Evolutionary conservation across 1,140 invertebrate genomes (phyloP).

Genomic region (Octopus bimaculoides): DNA sequence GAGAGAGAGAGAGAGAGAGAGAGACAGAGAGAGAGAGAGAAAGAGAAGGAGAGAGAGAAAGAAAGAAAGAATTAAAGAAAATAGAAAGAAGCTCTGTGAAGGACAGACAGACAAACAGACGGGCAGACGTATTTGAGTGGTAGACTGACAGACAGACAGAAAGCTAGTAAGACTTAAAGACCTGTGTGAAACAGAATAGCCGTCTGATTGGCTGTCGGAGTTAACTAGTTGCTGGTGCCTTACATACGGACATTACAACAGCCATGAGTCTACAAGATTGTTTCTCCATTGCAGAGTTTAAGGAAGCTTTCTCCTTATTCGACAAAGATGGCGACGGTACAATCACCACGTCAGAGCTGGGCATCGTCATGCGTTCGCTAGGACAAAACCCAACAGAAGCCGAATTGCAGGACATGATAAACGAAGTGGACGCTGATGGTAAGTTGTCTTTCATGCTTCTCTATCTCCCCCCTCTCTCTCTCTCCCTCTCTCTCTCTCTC

Average conservation of each 20-base stretch:
- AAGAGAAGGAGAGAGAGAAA: background rate
- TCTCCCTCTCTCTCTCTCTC: background rate
- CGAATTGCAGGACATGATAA: conserved; percentile 11
- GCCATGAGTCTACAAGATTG: background rate
- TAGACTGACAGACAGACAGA: too few relatives aligned
- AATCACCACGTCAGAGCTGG: background rate
- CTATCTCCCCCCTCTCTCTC: background rate
- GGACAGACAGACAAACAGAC: too few relatives aligned
- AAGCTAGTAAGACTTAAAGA: too few relatives aligned
- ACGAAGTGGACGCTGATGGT: conserved; percentile 12
- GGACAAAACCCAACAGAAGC: conserved; percentile 13
- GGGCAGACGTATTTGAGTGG: too few relatives aligned
- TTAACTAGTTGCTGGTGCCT: background rate
- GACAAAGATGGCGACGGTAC: conserved; percentile 12
- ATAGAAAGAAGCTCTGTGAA: background rate
- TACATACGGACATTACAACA: background rate
- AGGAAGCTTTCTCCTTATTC: conserved; percentile 12
- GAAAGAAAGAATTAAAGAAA: background rate
- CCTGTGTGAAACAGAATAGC: background rate
- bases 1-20: background rate
- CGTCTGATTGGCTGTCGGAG: background rate
- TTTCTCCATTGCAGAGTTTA: conserved; percentile 13
- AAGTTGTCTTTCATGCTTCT: background rate
- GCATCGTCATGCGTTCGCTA: background rate
- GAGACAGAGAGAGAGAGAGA: background rate